Evolutionary conservation across 2,113 vertebrate genomes (phyloP).

Genomic region (Cisticola juncidis): DNA sequence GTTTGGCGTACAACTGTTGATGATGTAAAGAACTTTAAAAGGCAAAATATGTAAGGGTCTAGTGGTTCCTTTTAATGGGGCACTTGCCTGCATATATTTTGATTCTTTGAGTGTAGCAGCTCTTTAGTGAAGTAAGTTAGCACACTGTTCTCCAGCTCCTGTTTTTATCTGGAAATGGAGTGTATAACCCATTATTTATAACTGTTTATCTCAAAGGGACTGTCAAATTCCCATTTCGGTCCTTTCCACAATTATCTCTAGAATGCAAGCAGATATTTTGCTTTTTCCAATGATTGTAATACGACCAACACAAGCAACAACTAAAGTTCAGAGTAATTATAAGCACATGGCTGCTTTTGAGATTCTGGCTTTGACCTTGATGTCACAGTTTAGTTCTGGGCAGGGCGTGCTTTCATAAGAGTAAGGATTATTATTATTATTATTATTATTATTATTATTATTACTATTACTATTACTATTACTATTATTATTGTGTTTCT

Average conservation of each 20-base stretch:
- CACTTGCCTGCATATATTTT: neutral
- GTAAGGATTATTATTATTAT: neutral
- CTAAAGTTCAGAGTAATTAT: conserved; percentile 16
- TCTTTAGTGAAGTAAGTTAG: neutral
- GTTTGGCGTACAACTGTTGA: neutral
- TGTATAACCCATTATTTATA: neutral
- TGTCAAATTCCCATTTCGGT: neutral
- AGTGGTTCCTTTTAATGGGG: neutral
- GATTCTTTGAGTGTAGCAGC: neutral
- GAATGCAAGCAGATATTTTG: conserved; percentile 7
- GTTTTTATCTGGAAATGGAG: conserved; percentile 22
- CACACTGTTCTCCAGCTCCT: neutral
- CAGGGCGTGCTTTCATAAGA: neutral
- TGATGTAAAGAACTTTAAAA: neutral
- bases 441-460: neutral
- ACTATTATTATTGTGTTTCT: neutral
- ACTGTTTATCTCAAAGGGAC: conserved; percentile 18
- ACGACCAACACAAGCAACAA: neutral
- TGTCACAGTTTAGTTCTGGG: neutral
- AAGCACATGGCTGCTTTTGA: neutral
- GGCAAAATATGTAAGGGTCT: neutral
- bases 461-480: no score
- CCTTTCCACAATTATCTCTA: conserved; percentile 28
- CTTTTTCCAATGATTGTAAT: neutral
- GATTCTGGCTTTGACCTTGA: conserved; percentile 7